A percentile compares a stretch with the other conserved stretches of the same genome.
phyloP scores from a whole-genome alignment of 2,888 invertebrate genomes.

The Cistogaster globosa region DNA sequence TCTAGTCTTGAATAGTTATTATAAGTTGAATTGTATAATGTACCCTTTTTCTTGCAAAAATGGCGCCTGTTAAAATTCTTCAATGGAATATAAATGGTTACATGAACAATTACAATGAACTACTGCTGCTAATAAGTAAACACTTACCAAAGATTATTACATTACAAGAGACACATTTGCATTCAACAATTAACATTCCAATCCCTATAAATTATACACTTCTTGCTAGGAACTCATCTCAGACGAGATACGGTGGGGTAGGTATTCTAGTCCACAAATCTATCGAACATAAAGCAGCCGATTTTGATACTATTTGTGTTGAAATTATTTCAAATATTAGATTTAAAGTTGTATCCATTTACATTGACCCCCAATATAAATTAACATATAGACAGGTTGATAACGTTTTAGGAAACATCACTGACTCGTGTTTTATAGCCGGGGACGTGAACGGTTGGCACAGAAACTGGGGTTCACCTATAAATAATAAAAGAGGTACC shows the following conservation, averaged over 20 bases:
- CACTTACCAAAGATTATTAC: background rate
- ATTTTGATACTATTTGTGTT: conserved; percentile 7
- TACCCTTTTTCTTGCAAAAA: no score
- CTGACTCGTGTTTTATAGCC: background rate
- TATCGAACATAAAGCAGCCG: background rate
- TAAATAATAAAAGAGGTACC: background rate
- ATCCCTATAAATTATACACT: background rate
- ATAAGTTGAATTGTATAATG: no score
- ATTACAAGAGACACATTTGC: background rate
- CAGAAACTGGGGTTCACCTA: background rate
- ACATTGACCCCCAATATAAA: background rate
- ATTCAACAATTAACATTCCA: background rate
- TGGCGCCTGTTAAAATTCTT: no score
- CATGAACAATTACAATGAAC: background rate
- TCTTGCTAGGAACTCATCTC: background rate
- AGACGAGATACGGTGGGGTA: no score
- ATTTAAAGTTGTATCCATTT: background rate
- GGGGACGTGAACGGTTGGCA: background rate
- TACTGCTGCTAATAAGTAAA: background rate
- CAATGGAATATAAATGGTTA: conserved; percentile 14
- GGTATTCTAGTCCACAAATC: background rate
- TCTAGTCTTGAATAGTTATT: no score
- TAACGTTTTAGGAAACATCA: background rate
- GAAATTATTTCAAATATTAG: background rate
- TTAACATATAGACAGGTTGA: background rate